These are phyloP conservation scores for Micoletzkya japonica DNA, from an alignment of 2,888 invertebrate genomes.

Conservation along the genomic window DNA sequence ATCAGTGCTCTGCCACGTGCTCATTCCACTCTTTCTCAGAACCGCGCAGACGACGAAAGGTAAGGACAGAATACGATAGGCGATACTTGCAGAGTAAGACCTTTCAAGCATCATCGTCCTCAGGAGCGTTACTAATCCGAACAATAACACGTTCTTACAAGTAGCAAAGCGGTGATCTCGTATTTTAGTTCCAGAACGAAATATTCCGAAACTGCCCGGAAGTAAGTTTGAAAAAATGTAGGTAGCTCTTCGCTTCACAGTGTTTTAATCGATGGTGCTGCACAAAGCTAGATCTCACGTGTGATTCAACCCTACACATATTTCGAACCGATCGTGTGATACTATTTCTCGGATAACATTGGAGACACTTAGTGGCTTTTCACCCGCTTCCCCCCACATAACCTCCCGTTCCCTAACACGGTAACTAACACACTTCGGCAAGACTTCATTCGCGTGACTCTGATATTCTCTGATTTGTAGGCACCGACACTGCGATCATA, in stretches of 20 bases:
- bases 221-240: conserved; percentile 15
- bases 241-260: too few species aligned
- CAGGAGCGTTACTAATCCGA: too few species aligned
- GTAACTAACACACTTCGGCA: conserved; percentile 10
- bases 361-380: background rate
- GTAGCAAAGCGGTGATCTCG: too few species aligned
- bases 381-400: background rate
- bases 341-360: too few species aligned
- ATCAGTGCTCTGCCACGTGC: conserved; percentile 89
- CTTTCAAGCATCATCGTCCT: too few species aligned
- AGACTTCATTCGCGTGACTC: background rate
- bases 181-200: background rate
- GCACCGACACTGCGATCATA: conserved; percentile 76
- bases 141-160: too few species aligned
- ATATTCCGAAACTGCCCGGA: conserved; percentile 11
- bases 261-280: too few species aligned
- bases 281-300: background rate
- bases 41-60: conserved; percentile 93
- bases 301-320: too few species aligned
- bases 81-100: too few species aligned
- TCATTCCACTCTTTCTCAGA: conserved; percentile 91
- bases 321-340: too few species aligned
- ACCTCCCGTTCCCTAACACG: background rate
- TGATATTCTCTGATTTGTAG: conserved; percentile 9
- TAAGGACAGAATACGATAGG: too few species aligned